Percentiles rank a stretch among this genome's conserved stretches.
phyloP scores from a whole-genome alignment of 2,888 invertebrate species.

The Bombyx huttoni region DNA sequence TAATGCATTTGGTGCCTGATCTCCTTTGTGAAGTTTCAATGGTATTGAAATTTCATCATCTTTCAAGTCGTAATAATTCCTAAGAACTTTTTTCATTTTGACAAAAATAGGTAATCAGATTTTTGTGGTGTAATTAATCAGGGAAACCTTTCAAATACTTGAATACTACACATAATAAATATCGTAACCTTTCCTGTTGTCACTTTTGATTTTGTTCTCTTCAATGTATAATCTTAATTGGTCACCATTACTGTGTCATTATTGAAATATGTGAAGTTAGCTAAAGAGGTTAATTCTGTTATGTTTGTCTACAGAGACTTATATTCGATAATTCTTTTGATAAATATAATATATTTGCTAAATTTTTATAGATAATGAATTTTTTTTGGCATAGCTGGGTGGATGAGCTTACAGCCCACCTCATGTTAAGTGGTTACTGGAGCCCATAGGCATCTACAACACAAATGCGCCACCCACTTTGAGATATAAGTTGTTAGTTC shows the following conservation, averaged over 20 bases:
- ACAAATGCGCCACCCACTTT: no score
- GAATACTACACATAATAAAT: not conserved
- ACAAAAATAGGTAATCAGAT: conserved; percentile 3
- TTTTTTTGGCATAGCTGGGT: no score
- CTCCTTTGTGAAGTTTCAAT: conserved; percentile 7
- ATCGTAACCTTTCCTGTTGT: not conserved
- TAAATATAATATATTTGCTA: no score
- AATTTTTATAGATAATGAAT: no score
- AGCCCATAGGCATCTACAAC: no score
- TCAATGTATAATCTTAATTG: conserved; percentile 1
- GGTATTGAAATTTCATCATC: conserved; percentile 5
- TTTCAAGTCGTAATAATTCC: conserved; percentile 7
- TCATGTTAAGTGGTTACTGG: no score
- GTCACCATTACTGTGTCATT: not conserved
- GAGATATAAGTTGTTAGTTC: no score
- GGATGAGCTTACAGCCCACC: no score
- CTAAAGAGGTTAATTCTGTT: no score
- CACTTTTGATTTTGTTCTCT: not conserved
- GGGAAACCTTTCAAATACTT: conserved; percentile 2
- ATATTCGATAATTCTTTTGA: no score
- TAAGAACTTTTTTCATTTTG: conserved; percentile 1
- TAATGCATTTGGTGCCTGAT: conserved; percentile 4
- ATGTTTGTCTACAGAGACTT: no score
- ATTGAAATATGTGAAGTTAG: no score
- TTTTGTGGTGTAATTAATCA: conserved; percentile 1